Evolutionary conservation across 2,888 invertebrate species (phyloP), one percentile per base, ranked within the genome.

Genomic region (Stenoptilia bipunctidactyla): DNA sequence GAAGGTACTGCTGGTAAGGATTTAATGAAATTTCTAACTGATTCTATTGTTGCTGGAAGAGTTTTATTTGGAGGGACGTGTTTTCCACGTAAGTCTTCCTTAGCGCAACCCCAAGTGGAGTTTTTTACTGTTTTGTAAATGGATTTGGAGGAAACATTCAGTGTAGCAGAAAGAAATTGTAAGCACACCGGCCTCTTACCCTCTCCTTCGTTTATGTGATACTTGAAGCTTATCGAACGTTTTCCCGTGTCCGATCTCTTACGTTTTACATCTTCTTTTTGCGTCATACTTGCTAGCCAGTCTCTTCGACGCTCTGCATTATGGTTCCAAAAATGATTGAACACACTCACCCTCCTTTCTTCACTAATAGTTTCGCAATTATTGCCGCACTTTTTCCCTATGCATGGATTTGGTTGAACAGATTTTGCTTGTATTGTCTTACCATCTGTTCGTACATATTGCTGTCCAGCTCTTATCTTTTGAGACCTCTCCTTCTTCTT

Each of bases 1-100:
- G 54, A 54, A 6, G 52, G 51, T 1, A 48, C 36, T 8, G 43
- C 43, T 10, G 48, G 46, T n/a, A 46, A 37, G 9, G 27, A 39
- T 42, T 48, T 47, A n/a, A 52, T 50, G 36, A 46, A 51, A 15
- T 41, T 41, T 10, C 8, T 43, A 10, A 40, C 41, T 6, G 43
- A 9, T 15, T 39, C 36, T 35, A 27, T 38, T 14, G 35, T 39
- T 8, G n/a, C 9, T 5, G 13, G n/a, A 13, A 34, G 36, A 10
- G 43, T 45, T 42, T 46, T 48, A 15, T 48, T 50, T 6, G 40
- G 41, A 6, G 50, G 51, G 15, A 35, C 37, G 37, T 25, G 13
- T 45, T 43, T 51, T 1, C 50, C 51, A 12, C 50, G 13, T 9
- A 36, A 14, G 35, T 51, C 48, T 36, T 46, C 42, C 38, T 43